Percentiles rank a stretch among this genome's conserved stretches.
These are phyloP conservation scores for Drosophila trapezifrons DNA, from an alignment of 1,140 invertebrate species.

Conservation along the genomic window DNA sequence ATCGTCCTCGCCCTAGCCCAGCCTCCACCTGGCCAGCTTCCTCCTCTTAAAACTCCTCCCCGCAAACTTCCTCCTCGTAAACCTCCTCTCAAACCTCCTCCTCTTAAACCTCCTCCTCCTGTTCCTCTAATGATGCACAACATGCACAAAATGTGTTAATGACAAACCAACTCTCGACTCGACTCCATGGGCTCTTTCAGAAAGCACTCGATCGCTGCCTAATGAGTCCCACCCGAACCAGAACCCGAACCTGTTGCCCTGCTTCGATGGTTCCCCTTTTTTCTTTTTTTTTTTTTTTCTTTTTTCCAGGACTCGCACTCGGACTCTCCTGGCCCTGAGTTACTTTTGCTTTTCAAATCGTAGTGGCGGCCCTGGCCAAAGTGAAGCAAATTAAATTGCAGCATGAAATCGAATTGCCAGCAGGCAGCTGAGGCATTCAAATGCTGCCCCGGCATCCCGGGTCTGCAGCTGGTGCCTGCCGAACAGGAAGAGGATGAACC, in stretches of 20 bases:
- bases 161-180: constrained; percentile 52
- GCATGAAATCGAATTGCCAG: constrained; percentile 68
- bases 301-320: neutral
- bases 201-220: constrained; percentile 28
- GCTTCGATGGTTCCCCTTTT: neutral
- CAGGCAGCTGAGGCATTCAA: constrained; percentile 58
- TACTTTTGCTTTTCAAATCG: constrained; percentile 57
- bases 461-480: constrained; percentile 29
- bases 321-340: constrained; percentile 17
- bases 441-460: constrained; percentile 4
- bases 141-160: constrained; percentile 75
- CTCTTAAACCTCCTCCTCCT: neutral
- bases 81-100: too few species aligned
- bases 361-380: constrained; percentile 27
- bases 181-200: neutral
- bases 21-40: too few species aligned
- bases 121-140: constrained; percentile 68
- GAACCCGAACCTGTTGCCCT: constrained; percentile 52
- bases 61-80: neutral
- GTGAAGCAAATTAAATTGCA: constrained; percentile 63
- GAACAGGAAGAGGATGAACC: constrained; percentile 34
- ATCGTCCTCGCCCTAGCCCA: too few species aligned
- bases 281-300: constrained; percentile 11
- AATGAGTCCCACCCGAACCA: constrained; percentile 35
- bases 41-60: neutral